Evolutionary conservation across 2,888 invertebrate genomes (phyloP).

Genomic region (Liodrosophila aerea): DNA sequence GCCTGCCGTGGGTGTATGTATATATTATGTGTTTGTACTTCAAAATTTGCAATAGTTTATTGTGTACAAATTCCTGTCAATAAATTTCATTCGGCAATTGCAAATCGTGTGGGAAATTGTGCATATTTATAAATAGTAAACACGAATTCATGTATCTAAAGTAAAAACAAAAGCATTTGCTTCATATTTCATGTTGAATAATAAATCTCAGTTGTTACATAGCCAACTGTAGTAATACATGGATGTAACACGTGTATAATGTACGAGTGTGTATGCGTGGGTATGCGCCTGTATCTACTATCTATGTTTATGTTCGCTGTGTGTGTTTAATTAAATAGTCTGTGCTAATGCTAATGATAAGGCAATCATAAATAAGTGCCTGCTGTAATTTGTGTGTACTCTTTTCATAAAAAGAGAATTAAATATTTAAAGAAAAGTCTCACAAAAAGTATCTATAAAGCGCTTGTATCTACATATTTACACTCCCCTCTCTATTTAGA

Average conservation of each 20-base stretch:
- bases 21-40: conserved; percentile 15
- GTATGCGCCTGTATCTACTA: neutral
- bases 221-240: too few relatives aligned
- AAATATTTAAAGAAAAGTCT: too few relatives aligned
- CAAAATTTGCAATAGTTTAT: conserved; percentile 12
- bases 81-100: conserved; percentile 15
- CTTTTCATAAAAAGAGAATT: neutral
- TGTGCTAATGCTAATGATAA: conserved; percentile 21
- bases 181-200: too few relatives aligned
- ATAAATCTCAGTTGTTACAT: too few relatives aligned
- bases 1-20: neutral
- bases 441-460: too few relatives aligned
- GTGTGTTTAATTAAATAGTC: conserved; percentile 37
- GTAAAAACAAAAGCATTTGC: too few relatives aligned
- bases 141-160: too few relatives aligned
- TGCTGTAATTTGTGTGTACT: conserved; percentile 28
- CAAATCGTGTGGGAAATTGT: neutral
- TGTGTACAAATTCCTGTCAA: conserved; percentile 23
- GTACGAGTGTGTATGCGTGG: neutral
- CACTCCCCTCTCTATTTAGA: too few relatives aligned
- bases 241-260: too few relatives aligned
- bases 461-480: too few relatives aligned
- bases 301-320: conserved; percentile 1
- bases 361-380: conserved; percentile 19
- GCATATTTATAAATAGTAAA: conserved; percentile 2